These are phyloP conservation scores for Criorhina ranunculi DNA, from an alignment of 2,888 invertebrate genomes.

Conservation along the genomic window DNA sequence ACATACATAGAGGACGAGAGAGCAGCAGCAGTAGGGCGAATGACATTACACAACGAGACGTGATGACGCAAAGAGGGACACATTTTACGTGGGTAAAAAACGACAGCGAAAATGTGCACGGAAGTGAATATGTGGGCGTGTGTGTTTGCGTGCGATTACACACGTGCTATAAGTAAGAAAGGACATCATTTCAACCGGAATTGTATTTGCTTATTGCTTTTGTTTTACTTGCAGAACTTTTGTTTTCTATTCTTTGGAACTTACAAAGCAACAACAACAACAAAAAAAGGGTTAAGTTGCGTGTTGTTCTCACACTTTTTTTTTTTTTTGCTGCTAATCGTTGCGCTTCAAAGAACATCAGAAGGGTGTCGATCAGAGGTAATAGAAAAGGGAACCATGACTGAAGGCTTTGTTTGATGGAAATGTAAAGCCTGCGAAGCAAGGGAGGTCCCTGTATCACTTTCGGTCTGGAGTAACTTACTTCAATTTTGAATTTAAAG, in stretches of 20 bases:
- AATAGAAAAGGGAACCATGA: too few relatives aligned
- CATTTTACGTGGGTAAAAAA: slow-evolving; percentile 22
- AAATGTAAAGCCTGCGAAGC: too few relatives aligned
- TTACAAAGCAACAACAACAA: too few relatives aligned
- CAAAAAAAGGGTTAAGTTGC: slow-evolving; percentile 42
- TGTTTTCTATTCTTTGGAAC: slow-evolving; percentile 23
- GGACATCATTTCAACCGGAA: slow-evolving; percentile 50
- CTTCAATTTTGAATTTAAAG: too few relatives aligned
- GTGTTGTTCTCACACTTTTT: slow-evolving; percentile 14
- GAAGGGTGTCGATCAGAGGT: neutral
- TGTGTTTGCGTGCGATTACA: slow-evolving; percentile 23
- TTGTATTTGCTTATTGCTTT: slow-evolving; percentile 36
- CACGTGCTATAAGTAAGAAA: slow-evolving; percentile 37
- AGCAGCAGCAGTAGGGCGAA: neutral
- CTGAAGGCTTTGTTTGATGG: too few relatives aligned
- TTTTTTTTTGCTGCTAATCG: slow-evolving; percentile 12
- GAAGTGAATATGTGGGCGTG: slow-evolving; percentile 13
- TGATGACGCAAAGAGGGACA: slow-evolving; percentile 36
- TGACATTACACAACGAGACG: slow-evolving; percentile 13
- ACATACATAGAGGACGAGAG: neutral
- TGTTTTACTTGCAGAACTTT: slow-evolving; percentile 25
- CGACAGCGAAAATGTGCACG: slow-evolving; percentile 25
- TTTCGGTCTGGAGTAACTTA: too few relatives aligned
- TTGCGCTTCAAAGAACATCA: too few relatives aligned
- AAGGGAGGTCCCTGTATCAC: too few relatives aligned